These are phyloP conservation scores for Drosophila demipolita DNA, from an alignment of 2,888 invertebrate species.

Conservation along the genomic window DNA sequence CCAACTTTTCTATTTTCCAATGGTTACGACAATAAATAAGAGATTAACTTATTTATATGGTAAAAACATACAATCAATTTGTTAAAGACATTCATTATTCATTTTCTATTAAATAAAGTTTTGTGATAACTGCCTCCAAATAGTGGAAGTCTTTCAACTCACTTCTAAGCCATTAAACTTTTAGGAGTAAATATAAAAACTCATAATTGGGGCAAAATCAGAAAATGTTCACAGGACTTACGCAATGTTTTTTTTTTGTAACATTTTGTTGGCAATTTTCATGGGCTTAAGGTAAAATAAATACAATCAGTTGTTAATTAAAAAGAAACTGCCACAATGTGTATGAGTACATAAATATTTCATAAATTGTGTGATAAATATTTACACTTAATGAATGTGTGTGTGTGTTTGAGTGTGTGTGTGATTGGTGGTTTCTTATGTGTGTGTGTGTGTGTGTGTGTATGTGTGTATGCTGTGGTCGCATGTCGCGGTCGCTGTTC, in stretches of 20 bases:
- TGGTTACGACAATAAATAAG: background rate
- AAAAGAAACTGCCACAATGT: constrained; percentile 15
- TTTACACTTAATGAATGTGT: constrained; percentile 34
- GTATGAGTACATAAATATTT: constrained; percentile 24
- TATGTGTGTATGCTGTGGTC: constrained; percentile 46
- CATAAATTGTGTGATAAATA: constrained; percentile 44
- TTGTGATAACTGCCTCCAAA: background rate
- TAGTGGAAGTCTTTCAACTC: background rate
- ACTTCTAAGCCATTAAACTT: rapidly evolving
- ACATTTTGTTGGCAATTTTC: background rate
- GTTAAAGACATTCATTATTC: constrained; percentile 2
- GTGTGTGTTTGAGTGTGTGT: constrained; percentile 13
- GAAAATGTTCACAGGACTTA: background rate
- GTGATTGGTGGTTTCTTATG: constrained; percentile 8
- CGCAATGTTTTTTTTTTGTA: background rate
- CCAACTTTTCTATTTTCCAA: background rate
- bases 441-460: constrained; percentile 18
- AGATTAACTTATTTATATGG: background rate
- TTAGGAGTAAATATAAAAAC: background rate
- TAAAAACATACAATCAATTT: constrained; percentile 14
- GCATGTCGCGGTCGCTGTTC: constrained; percentile 44
- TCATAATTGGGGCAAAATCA: background rate
- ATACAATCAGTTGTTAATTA: constrained; percentile 29
- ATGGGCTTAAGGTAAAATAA: constrained; percentile 4
- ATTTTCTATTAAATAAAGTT: background rate